phyloP scores from a whole-genome alignment of 1,140 invertebrate genomes.

The Aphelinus certus region DNA sequence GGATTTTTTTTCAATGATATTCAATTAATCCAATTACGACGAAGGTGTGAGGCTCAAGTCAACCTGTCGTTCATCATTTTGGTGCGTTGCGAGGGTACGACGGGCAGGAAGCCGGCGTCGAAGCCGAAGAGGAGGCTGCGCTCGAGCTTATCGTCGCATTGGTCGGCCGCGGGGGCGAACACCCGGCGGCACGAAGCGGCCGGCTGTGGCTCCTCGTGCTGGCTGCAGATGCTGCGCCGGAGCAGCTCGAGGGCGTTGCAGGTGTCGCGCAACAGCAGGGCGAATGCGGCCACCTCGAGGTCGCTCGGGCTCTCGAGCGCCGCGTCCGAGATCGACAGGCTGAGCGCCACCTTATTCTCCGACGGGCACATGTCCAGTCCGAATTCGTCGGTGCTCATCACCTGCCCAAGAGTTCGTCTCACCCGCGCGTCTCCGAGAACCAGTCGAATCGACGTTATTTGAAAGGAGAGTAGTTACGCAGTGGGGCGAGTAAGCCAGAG shows the following conservation, averaged over 20 bases:
- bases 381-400: no score
- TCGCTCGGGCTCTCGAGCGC: constrained; percentile 30
- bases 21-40: no score
- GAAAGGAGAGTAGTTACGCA: background rate
- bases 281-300: constrained; percentile 39
- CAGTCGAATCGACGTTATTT: no score
- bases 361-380: constrained; percentile 16
- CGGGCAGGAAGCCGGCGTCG: constrained; percentile 42
- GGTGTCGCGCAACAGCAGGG: constrained; percentile 8
- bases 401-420: no score
- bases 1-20: no score
- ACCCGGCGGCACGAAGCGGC: background rate
- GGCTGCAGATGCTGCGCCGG: background rate
- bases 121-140: constrained; percentile 41
- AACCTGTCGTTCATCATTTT: constrained; percentile 55
- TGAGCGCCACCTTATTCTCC: constrained; percentile 43
- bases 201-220: background rate
- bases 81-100: constrained; percentile 35
- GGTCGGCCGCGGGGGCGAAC: constrained; percentile 15
- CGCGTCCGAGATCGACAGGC: constrained; percentile 41
- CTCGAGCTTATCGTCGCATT: constrained; percentile 43
- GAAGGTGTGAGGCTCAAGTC: background rate
- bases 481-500: background rate
- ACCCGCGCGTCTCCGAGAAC: no score
- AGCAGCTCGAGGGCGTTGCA: background rate